Evolutionary conservation across 2,113 vertebrate species (phyloP).

Genomic region (Phrynosoma blainvillii): DNA sequence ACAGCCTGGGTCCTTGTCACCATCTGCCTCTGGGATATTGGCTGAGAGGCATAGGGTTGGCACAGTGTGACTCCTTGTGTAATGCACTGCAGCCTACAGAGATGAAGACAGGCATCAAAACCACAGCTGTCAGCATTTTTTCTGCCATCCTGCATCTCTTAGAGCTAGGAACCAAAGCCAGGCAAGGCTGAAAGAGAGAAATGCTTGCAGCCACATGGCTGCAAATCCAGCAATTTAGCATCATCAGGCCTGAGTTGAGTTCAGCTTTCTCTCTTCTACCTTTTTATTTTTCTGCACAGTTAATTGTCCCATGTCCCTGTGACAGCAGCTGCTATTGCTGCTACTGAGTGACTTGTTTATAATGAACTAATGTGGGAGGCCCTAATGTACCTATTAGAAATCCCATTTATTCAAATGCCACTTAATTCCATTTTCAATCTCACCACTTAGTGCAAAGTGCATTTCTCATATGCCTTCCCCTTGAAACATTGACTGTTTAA

Average conservation of each 20-base stretch:
- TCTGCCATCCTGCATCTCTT: slow-evolving; percentile 25
- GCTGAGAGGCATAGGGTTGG: slow-evolving; percentile 10
- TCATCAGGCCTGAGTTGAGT: background rate
- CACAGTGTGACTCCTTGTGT: slow-evolving; percentile 38
- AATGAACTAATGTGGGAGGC: slow-evolving; percentile 4
- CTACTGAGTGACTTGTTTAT: background rate
- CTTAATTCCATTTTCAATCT: slow-evolving; percentile 17
- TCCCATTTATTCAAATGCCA: background rate
- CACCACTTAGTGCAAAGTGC: background rate
- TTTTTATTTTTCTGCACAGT: background rate
- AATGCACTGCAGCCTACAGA: slow-evolving; percentile 53
- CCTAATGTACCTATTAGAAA: background rate
- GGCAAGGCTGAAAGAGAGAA: slow-evolving; percentile 28
- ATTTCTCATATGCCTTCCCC: background rate
- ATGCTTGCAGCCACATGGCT: slow-evolving; percentile 15
- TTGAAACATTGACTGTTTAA: background rate
- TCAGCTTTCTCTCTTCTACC: background rate
- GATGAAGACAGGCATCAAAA: slow-evolving; percentile 52
- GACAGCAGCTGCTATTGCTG: background rate
- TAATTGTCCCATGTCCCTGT: no score
- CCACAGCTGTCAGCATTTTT: slow-evolving; percentile 43
- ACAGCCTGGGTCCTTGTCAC: slow-evolving; percentile 50
- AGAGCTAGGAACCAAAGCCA: slow-evolving; percentile 49
- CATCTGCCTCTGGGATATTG: slow-evolving; percentile 61
- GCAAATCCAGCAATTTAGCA: background rate